phyloP scores from a whole-genome alignment of 2,888 invertebrate species.

The Fissipunctia ypsillon region DNA sequence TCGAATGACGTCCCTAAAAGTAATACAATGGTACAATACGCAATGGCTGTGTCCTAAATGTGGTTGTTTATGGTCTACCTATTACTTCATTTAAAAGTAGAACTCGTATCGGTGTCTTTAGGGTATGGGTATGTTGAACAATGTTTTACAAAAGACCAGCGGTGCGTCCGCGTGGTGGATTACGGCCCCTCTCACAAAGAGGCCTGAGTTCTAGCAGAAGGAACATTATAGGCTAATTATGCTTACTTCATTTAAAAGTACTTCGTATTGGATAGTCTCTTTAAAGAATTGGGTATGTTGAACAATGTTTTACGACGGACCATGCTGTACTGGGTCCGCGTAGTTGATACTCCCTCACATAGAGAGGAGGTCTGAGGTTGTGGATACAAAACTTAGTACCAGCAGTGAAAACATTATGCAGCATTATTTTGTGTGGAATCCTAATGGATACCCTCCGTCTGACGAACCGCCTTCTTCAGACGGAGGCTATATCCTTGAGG shows the following conservation, averaged over 20 bases:
- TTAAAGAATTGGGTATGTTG: not conserved
- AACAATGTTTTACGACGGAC: not conserved
- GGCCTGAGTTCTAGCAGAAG: not conserved
- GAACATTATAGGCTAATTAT: not conserved
- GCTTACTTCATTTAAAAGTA: too few relatives aligned
- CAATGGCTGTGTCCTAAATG: conserved; percentile 56
- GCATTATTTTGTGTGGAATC: too few relatives aligned
- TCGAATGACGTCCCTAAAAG: conserved; percentile 61
- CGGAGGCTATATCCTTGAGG: not conserved
- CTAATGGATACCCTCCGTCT: not conserved
- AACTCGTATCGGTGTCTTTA: not conserved
- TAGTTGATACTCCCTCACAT: not conserved
- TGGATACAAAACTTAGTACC: too few relatives aligned
- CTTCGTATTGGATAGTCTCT: not conserved
- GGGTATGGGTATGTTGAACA: not conserved
- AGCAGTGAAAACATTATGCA: too few relatives aligned
- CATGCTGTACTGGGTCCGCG: not conserved
- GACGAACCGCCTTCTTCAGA: too few relatives aligned
- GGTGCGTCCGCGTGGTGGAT: not conserved
- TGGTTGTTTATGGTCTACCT: conserved; percentile 21
- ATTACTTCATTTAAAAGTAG: conserved; percentile 44
- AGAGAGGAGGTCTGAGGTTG: too few relatives aligned
- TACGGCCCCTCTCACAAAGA: not conserved
- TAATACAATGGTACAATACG: conserved; percentile 63
- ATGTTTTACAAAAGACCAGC: not conserved